These are phyloP conservation scores for Apus apus DNA, from an alignment of 2,113 vertebrate genomes.

Conservation along the genomic window DNA sequence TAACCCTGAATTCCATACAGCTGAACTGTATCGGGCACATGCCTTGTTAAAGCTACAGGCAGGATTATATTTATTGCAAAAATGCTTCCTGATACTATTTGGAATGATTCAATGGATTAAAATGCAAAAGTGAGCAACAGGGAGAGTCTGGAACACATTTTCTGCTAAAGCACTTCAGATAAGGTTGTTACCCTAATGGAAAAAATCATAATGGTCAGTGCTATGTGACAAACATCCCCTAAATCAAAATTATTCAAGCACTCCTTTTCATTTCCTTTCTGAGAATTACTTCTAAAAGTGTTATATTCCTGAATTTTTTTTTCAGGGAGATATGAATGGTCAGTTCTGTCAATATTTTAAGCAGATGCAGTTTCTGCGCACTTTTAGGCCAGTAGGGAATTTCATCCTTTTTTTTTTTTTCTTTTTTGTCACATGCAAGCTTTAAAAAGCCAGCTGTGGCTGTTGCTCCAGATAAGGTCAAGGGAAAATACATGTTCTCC, in stretches of 20 bases:
- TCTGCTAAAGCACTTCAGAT: neutral
- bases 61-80: neutral
- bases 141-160: neutral
- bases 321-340: neutral
- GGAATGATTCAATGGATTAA: neutral
- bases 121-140: neutral
- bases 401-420: slow-evolving; percentile 9
- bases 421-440: neutral
- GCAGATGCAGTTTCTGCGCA: neutral
- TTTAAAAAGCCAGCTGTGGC: slow-evolving; percentile 6
- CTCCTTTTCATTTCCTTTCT: neutral
- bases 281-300: neutral
- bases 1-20: neutral
- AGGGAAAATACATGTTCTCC: slow-evolving; percentile 11
- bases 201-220: neutral
- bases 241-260: neutral
- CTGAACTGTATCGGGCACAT: neutral
- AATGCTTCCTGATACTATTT: neutral
- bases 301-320: neutral
- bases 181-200: neutral
- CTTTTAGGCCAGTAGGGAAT: neutral
- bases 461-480: neutral
- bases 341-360: neutral
- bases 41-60: neutral
- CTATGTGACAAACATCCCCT: neutral